phyloP scores from a whole-genome alignment of 2,797 vertebrate species.

The Limnodromus scolopaceus region DNA sequence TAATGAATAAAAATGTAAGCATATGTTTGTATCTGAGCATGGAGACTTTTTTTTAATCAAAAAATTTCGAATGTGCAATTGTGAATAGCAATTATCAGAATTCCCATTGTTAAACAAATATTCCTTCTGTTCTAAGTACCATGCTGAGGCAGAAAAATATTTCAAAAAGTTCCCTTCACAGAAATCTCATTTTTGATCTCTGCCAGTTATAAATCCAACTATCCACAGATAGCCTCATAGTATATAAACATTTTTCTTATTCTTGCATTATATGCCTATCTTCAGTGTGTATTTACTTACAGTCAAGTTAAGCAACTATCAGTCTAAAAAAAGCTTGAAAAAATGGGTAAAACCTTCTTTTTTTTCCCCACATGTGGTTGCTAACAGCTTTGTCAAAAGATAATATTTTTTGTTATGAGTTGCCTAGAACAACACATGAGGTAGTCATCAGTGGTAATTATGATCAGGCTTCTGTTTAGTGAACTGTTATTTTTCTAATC shows the following conservation, averaged over 20 bases:
- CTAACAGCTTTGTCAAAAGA: conserved; percentile 1
- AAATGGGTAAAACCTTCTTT: not conserved
- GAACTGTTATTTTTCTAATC: conserved; percentile 12
- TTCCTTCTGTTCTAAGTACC: not conserved
- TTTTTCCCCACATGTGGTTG: not conserved
- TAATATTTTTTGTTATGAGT: not conserved
- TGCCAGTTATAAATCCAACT: not conserved
- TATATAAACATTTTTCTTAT: not conserved
- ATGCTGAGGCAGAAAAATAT: not conserved
- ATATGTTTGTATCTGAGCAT: not conserved
- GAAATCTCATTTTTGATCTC: not conserved
- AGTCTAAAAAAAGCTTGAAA: not conserved
- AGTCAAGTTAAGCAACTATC: not conserved
- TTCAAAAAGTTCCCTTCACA: not conserved
- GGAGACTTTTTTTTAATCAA: fast-evolving
- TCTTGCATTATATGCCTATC: not conserved
- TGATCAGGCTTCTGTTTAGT: not conserved
- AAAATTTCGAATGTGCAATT: not conserved
- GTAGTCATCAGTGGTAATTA: conserved; percentile 15
- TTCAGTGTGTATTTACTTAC: not conserved
- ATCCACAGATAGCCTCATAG: not conserved
- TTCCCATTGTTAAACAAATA: not conserved
- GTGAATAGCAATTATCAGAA: fast-evolving
- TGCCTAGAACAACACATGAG: conserved; percentile 16
- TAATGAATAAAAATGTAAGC: not conserved